Percentiles rank a stretch among this genome's conserved stretches.
Conservation (phyloP, 1,140 invertebrate species). For the Colletes gigas region DNA sequence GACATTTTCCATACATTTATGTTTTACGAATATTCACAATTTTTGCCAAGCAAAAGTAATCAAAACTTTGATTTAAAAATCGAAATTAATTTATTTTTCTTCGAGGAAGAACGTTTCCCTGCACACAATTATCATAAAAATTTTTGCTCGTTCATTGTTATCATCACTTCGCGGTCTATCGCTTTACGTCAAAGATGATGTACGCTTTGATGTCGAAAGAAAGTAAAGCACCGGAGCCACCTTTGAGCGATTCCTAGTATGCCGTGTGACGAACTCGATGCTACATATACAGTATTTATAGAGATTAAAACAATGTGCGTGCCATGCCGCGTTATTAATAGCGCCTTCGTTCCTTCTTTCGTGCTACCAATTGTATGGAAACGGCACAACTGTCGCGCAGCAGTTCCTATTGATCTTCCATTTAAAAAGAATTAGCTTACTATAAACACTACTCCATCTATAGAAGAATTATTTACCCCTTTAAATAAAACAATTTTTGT, state of each 20-base stretch:
- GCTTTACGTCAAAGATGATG: neutral
- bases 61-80: too few relatives aligned
- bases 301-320: conserved; percentile 23
- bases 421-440: too few relatives aligned
- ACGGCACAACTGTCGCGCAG: neutral
- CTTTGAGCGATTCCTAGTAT: neutral
- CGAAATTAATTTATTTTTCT: too few relatives aligned
- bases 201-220: neutral
- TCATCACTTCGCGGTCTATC: neutral
- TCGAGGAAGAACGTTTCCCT: too few relatives aligned
- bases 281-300: conserved; percentile 15
- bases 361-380: neutral
- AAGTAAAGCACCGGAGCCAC: conserved; percentile 1
- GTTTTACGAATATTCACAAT: too few relatives aligned
- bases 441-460: too few relatives aligned
- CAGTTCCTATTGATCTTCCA: neutral
- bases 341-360: neutral
- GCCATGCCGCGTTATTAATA: conserved; percentile 16
- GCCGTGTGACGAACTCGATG: neutral
- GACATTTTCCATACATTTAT: too few relatives aligned
- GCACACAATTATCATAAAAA: too few relatives aligned
- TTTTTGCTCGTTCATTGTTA: neutral
- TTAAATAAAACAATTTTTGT: too few relatives aligned
- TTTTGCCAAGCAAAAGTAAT: too few relatives aligned
- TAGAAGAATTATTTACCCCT: too few relatives aligned